Evolutionary conservation across 2,113 vertebrate species (phyloP).

Genomic region (human): DNA sequence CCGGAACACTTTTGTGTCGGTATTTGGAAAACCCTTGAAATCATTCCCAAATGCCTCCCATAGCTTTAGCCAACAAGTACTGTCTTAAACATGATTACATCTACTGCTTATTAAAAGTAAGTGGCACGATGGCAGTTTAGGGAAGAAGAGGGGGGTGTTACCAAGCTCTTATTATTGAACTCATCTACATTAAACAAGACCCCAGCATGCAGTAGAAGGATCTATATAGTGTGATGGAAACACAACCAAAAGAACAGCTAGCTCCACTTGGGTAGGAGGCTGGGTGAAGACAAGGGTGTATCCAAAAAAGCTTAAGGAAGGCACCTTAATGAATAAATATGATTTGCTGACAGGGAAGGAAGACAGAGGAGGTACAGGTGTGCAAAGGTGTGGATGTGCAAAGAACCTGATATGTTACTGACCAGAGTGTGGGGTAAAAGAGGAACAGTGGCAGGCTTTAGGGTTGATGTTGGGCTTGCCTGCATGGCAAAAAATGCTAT

Average conservation of each 20-base stretch:
- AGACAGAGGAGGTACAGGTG: background rate
- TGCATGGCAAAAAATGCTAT: background rate
- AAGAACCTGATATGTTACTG: background rate
- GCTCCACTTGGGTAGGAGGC: background rate
- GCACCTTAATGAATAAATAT: background rate
- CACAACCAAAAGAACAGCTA: background rate
- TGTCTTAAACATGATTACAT: background rate
- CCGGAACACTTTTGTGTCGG: background rate
- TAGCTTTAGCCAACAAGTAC: background rate
- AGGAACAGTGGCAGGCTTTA: background rate
- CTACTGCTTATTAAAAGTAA: background rate
- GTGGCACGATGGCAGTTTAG: background rate
- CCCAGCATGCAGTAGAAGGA: background rate
- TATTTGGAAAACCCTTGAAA: background rate
- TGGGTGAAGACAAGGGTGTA: background rate
- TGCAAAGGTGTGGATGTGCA: background rate
- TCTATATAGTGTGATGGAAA: background rate
- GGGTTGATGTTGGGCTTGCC: background rate
- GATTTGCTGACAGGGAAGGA: background rate
- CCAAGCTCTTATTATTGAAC: background rate
- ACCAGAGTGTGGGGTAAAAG: background rate
- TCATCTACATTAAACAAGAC: background rate
- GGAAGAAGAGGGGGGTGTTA: background rate
- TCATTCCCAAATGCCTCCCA: background rate
- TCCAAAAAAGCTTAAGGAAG: background rate